Conservation (phyloP, 1,140 invertebrate species). For the Apis florea region DNA sequence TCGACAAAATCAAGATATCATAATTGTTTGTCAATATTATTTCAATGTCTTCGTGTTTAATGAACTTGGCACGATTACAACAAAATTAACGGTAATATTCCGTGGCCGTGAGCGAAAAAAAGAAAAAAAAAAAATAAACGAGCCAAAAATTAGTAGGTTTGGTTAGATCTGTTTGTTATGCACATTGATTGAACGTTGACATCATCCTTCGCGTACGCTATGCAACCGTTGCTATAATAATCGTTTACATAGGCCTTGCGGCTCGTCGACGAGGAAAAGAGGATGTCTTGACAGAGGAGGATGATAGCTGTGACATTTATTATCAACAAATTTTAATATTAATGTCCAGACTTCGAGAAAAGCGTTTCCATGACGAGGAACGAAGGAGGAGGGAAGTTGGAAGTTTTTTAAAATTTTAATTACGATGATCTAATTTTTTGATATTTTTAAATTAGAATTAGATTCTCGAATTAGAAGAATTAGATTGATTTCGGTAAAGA, state of each 20-base stretch:
- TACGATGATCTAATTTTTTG: too few relatives aligned
- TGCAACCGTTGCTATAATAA: conserved; percentile 60
- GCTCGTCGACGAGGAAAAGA: conserved; percentile 29
- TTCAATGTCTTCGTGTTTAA: background rate
- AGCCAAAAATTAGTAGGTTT: conserved; percentile 37
- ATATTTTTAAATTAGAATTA: too few relatives aligned
- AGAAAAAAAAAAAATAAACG: background rate
- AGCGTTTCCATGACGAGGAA: background rate
- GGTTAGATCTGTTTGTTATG: conserved; percentile 23
- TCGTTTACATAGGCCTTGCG: conserved; percentile 66
- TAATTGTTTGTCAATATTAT: background rate
- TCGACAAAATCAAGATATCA: too few relatives aligned
- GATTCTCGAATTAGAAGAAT: too few relatives aligned
- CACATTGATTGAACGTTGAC: conserved; percentile 51
- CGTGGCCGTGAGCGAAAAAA: background rate
- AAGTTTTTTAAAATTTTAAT: background rate
- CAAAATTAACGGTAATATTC: conserved; percentile 12
- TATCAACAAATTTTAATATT: conserved; percentile 28
- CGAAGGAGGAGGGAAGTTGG: background rate
- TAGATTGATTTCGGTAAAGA: too few relatives aligned
- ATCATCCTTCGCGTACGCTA: conserved; percentile 58
- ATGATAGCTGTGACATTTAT: conserved; percentile 26
- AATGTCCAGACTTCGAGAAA: background rate
- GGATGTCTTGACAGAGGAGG: conserved; percentile 28
- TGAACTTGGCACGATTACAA: background rate